A percentile compares a stretch with the other conserved stretches of the same genome.
Conservation (phyloP, 2,797 vertebrate species). For the Antennarius maculatus region DNA sequence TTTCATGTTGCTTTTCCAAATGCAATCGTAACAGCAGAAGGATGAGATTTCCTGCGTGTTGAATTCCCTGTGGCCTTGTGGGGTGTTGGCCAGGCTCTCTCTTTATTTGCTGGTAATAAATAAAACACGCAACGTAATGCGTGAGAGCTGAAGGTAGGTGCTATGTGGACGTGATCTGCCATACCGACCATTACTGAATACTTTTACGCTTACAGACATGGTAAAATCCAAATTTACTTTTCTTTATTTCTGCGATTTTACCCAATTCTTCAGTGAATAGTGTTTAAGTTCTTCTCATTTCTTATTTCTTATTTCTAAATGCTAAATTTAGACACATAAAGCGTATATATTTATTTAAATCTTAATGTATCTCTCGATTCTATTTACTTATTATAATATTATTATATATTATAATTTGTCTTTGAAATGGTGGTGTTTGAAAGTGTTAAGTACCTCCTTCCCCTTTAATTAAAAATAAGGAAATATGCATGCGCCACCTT, state of each 20-base stretch:
- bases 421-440: not conserved
- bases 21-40: conserved; percentile 24
- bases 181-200: not conserved
- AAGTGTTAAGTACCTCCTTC: conserved; percentile 1
- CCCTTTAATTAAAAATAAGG: conserved; percentile 42
- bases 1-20: conserved; percentile 12
- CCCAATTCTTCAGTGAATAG: not conserved
- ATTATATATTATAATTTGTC: too few relatives aligned
- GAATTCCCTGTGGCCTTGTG: conserved; percentile 66
- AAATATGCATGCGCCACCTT: conserved; percentile 42
- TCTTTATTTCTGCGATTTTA: not conserved
- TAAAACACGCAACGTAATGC: conserved; percentile 70
- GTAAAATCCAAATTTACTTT: not conserved
- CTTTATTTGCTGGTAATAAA: conserved; percentile 72
- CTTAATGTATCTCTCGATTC: too few relatives aligned
- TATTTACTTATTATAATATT: too few relatives aligned
- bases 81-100: conserved; percentile 65
- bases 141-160: conserved; percentile 52
- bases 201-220: not conserved
- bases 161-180: conserved; percentile 28
- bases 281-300: not conserved
- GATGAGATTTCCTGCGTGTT: conserved; percentile 38
- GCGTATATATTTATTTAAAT: not conserved
- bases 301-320: too few relatives aligned
- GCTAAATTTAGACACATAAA: too few relatives aligned